phyloP scores from a whole-genome alignment of 2,113 vertebrate species.

The Vulpes ferrilata region DNA sequence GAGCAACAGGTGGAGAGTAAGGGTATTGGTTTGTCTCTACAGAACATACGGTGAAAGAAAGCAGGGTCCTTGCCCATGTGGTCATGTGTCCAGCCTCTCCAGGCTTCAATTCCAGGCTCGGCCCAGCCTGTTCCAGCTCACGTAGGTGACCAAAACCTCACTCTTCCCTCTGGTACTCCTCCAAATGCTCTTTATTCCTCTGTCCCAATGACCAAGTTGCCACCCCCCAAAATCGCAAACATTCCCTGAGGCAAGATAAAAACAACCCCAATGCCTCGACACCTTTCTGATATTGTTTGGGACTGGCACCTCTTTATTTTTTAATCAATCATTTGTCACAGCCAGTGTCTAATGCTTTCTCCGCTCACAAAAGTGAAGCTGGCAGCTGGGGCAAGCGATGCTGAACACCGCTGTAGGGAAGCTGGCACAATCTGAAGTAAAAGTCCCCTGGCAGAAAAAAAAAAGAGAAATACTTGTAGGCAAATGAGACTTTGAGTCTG shows the following conservation, averaged over 20 bases:
- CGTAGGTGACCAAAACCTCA: neutral
- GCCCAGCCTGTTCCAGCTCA: neutral
- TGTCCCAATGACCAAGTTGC: neutral
- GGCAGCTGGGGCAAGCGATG: neutral
- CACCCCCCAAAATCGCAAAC: neutral
- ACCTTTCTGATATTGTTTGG: neutral
- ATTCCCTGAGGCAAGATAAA: neutral
- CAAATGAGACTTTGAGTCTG: neutral
- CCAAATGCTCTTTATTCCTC: neutral
- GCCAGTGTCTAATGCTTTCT: neutral
- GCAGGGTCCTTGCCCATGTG: neutral
- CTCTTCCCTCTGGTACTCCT: neutral
- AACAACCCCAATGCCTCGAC: neutral
- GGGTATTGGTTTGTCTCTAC: fast-evolving
- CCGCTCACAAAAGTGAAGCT: neutral
- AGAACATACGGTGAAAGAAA: neutral
- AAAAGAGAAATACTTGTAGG: neutral
- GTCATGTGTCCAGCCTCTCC: too few species aligned
- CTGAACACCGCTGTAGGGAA: neutral
- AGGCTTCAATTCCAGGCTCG: neutral
- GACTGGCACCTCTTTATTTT: neutral
- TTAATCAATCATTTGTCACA: neutral
- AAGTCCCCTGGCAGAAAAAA: neutral
- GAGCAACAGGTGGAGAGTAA: neutral
- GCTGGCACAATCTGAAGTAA: neutral